Conservation (phyloP, 2,113 vertebrate genomes). For the Microtus ochrogaster region DNA sequence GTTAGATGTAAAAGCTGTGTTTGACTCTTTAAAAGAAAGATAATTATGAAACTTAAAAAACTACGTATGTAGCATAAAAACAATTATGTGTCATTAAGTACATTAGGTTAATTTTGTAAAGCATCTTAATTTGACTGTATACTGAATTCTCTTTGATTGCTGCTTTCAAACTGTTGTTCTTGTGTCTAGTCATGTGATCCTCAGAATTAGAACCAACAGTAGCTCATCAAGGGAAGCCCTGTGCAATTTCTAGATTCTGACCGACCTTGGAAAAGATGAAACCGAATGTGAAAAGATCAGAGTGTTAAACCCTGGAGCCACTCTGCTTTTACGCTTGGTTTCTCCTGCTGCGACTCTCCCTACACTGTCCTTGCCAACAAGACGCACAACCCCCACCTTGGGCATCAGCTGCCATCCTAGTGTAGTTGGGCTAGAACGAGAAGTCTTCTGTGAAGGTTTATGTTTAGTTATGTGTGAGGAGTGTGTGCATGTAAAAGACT, state of each 20-base stretch:
- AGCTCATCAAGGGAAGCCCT: not conserved
- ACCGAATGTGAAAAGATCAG: constrained; percentile 24
- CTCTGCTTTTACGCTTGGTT: not conserved
- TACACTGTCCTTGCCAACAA: not conserved
- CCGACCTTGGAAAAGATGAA: not conserved
- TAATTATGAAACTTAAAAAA: constrained; percentile 13
- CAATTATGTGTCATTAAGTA: constrained; percentile 22
- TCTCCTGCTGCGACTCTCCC: not conserved
- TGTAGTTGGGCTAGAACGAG: not conserved
- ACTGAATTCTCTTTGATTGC: constrained; percentile 25
- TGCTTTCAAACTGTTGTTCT: constrained; percentile 27
- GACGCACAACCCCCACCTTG: not conserved
- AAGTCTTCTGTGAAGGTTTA: not conserved
- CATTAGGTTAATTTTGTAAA: constrained; percentile 21
- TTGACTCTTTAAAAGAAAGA: constrained; percentile 10
- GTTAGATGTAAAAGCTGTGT: constrained; percentile 42
- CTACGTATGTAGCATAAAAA: constrained; percentile 2
- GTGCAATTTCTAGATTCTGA: constrained; percentile 12
- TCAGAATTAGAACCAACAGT: constrained; percentile 2
- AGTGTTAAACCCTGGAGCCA: not conserved
- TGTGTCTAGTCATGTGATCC: constrained; percentile 12
- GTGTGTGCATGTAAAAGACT: not conserved
- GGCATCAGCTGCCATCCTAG: not conserved
- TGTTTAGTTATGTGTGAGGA: not conserved
- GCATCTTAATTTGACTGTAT: constrained; percentile 61